Evolutionary conservation across 2,888 invertebrate genomes (phyloP), one percentile per base, ranked within the genome.

Genomic region (Heliconius erato): DNA sequence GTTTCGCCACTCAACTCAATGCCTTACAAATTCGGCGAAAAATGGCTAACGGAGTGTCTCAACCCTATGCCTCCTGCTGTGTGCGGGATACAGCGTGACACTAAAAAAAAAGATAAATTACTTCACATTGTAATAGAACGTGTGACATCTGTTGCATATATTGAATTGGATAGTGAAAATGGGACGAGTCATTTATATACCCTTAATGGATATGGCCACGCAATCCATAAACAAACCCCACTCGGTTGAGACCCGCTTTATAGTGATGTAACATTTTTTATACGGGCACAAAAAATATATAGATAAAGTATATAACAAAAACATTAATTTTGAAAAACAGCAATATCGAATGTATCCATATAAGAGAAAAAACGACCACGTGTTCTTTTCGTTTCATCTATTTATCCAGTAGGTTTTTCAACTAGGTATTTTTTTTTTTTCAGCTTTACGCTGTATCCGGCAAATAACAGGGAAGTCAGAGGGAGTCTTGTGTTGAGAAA

Each of bases 91-190:
- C 16, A 49, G 16, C 5, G 49, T 49, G 49, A 49, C 49, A 2
- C 3, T 49, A 16, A 49, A 49, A 49, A 54, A 54, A 54, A 40
- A 9, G 32, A 32, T 32, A 9, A 40, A 65, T 4, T 63, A 44
- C 32, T 65, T 54, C 40, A 80, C 65, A 44, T 26, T 65, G 32
- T 74, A 44, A 28, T 68, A 59, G 35, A 71, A 74, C 59, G 49
- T 85, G 87, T 86, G 86, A 87, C 89, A 93, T 92, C 89, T 92
- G 92, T 85, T 89, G 84, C 81, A 85, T 85, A 85, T 88, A 90
- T 90, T 84, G 84, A 82, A 77, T 81, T 85, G 86, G 89, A 90
- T 91, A 89, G 76, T 82, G 26, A 86, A 85, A 85, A 85, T 87
- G 87, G 87, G 84, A 87, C 86, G 92, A 91, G 88, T 91, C 91